Evolutionary conservation across 1,140 invertebrate genomes (phyloP).

Genomic region (Drosophila eugracilis): DNA sequence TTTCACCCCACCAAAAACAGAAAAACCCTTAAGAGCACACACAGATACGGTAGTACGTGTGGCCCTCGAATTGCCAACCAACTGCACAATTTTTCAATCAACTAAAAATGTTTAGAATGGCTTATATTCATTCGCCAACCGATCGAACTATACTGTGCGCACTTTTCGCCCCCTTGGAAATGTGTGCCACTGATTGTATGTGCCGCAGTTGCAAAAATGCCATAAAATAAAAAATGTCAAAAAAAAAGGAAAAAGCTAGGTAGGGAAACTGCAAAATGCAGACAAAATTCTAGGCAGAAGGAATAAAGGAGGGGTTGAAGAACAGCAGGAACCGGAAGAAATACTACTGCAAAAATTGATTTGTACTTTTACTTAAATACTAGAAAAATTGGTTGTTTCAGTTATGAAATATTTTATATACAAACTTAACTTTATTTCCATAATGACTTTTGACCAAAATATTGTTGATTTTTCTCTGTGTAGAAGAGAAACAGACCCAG

Average conservation of each 20-base stretch:
- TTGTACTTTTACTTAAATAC: too few species aligned
- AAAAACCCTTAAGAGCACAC: conserved; percentile 3
- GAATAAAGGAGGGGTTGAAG: background rate
- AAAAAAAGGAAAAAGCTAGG: conserved; percentile 4
- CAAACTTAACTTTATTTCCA: too few species aligned
- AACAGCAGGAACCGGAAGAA: too few species aligned
- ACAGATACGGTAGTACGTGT: background rate
- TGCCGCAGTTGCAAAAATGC: conserved; percentile 49
- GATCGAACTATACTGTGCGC: conserved; percentile 49
- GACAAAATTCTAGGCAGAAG: background rate
- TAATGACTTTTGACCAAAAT: too few species aligned
- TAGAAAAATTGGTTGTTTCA: too few species aligned
- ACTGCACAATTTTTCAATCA: conserved; percentile 83
- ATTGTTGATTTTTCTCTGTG: conserved; percentile 3
- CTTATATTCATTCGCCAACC: conserved; percentile 67
- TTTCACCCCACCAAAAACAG: conserved; percentile 25
- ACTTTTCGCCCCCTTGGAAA: conserved; percentile 36
- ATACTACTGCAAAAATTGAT: background rate
- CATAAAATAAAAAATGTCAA: conserved; percentile 75
- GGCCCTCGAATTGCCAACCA: conserved; percentile 64
- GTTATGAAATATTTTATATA: too few species aligned
- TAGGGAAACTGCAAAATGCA: conserved; percentile 20
- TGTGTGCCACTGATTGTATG: conserved; percentile 71
- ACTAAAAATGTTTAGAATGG: conserved; percentile 80
- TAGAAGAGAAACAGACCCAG: background rate